Evolutionary conservation across 2,113 vertebrate species (phyloP).

Genomic region (Callopanchax toddi): DNA sequence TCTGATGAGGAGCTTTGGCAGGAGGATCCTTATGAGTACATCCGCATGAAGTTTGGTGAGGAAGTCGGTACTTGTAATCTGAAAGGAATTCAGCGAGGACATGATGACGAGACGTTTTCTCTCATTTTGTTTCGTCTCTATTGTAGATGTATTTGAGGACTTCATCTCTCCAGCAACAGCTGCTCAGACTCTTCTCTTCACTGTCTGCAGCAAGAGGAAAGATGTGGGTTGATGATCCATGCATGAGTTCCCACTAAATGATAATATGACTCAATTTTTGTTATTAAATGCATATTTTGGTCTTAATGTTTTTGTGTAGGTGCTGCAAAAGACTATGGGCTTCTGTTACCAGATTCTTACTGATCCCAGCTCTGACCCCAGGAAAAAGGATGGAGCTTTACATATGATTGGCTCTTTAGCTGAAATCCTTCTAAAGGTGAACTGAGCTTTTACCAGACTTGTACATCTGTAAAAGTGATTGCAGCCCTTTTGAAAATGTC

Average conservation of each 20-base stretch:
- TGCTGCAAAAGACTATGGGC: conserved; percentile 98
- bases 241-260: too few species aligned
- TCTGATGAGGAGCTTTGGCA: conserved; percentile 98
- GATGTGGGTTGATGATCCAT: conserved; percentile 80
- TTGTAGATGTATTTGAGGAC: conserved; percentile 96
- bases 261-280: too few species aligned
- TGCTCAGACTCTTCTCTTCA: conserved; percentile 96
- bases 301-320: conserved; percentile 83
- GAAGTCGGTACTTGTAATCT: not conserved
- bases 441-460: accelerated
- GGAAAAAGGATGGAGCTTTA: conserved; percentile 97
- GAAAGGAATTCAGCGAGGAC: not conserved
- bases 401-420: conserved; percentile 99
- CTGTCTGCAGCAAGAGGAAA: conserved; percentile 98
- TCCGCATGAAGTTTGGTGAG: conserved; percentile 98
- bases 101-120: conserved; percentile 11
- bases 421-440: conserved; percentile 96
- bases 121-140: not conserved
- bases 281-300: too few species aligned
- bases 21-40: conserved; percentile 98
- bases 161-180: conserved; percentile 98
- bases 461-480: not conserved
- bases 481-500: too few species aligned
- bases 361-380: conserved; percentile 90
- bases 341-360: conserved; percentile 99